Evolutionary conservation across 2,888 invertebrate species (phyloP).

Genomic region (Papilio gigon): DNA sequence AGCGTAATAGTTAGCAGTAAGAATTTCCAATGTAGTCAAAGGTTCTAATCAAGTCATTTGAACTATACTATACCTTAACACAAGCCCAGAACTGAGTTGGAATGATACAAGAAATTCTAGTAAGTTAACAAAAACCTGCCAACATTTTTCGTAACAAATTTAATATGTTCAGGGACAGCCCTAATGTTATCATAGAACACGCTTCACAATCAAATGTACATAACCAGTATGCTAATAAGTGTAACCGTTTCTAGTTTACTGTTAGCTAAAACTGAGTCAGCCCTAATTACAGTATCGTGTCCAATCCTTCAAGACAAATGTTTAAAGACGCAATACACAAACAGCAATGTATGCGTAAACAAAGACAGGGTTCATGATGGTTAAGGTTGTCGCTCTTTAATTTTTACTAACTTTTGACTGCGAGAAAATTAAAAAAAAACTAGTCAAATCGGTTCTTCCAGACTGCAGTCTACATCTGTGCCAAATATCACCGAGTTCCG

Average conservation of each 20-base stretch:
- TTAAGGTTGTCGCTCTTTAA: background rate
- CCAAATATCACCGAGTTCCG: no score
- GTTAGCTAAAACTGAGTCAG: slow-evolving; percentile 18
- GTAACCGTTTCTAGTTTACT: slow-evolving; percentile 14
- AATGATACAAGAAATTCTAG: no score
- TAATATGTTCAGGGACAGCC: background rate
- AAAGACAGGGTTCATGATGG: background rate
- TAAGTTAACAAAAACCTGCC: no score
- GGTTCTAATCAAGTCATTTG: no score
- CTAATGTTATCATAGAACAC: background rate
- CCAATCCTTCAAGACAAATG: slow-evolving; percentile 6
- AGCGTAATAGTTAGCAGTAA: no score
- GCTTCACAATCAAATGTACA: background rate
- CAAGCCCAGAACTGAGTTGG: no score
- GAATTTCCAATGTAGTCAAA: no score
- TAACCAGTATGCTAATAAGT: slow-evolving; percentile 5
- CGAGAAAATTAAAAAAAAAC: no score
- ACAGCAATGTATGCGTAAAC: slow-evolving; percentile 6
- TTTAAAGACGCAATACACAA: background rate
- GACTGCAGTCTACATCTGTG: no score
- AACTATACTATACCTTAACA: no score
- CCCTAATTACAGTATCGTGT: slow-evolving; percentile 16
- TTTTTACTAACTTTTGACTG: no score
- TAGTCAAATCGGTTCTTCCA: no score
- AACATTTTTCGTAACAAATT: background rate